These are phyloP conservation scores for Callaeas wilsoni DNA, from an alignment of 2,113 vertebrate genomes.

Conservation along the genomic window DNA sequence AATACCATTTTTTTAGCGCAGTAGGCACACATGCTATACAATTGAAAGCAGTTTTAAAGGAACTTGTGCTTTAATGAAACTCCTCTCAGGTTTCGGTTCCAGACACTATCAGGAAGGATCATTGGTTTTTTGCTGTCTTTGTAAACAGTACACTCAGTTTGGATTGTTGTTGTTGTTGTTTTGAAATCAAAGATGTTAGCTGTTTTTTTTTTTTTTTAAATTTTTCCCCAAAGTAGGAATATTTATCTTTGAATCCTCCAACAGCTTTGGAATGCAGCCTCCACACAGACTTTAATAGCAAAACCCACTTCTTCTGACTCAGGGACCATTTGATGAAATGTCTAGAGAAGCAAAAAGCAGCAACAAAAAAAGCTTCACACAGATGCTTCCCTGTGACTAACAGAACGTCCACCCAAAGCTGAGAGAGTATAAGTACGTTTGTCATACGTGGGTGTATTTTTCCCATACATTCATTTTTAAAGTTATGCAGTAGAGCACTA, in stretches of 20 bases:
- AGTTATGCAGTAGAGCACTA: slow-evolving; percentile 62
- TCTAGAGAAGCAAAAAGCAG: slow-evolving; percentile 69
- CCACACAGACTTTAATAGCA: slow-evolving; percentile 76
- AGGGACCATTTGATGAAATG: slow-evolving; percentile 78
- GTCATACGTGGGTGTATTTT: slow-evolving; percentile 76
- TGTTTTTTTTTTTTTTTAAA: neutral
- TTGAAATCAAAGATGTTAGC: neutral
- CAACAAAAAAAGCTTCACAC: slow-evolving; percentile 69
- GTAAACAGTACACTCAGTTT: slow-evolving; percentile 33
- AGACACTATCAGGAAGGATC: neutral
- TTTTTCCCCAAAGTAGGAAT: slow-evolving; percentile 40
- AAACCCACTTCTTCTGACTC: slow-evolving; percentile 80
- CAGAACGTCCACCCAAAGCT: slow-evolving; percentile 66
- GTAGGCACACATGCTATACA: neutral
- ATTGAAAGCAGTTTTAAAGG: neutral
- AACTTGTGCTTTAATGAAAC: slow-evolving; percentile 4
- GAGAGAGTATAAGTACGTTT: slow-evolving; percentile 60
- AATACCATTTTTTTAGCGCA: neutral
- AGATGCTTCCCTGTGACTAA: slow-evolving; percentile 77
- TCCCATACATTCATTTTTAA: slow-evolving; percentile 72
- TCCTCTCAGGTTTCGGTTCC: neutral
- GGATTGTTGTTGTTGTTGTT: slow-evolving; percentile 22
- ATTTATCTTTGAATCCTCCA: slow-evolving; percentile 69
- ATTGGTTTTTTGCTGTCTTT: slow-evolving; percentile 4
- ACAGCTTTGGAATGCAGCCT: slow-evolving; percentile 70